Percentiles rank a stretch among this genome's conserved stretches.
Evolutionary conservation across 1,140 invertebrate genomes (phyloP).

Genomic region (Copidosoma floridanum): DNA sequence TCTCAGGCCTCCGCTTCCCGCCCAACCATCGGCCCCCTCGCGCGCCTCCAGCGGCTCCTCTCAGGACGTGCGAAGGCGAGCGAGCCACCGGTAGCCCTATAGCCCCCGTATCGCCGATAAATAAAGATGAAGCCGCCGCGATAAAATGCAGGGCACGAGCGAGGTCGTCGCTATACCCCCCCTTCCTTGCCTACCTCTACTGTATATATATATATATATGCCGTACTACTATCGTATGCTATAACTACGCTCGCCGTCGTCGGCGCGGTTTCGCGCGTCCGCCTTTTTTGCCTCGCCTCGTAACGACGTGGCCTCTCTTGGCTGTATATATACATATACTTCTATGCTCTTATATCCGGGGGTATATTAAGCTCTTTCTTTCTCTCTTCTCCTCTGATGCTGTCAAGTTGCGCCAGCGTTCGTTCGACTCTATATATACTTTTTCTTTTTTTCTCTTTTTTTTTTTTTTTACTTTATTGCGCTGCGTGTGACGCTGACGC

Average conservation of each 20-base stretch:
- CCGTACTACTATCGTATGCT: too few species aligned
- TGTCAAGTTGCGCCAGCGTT: not conserved
- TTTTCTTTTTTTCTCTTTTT: too few species aligned
- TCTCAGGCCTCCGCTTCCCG: too few species aligned
- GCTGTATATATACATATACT: too few species aligned
- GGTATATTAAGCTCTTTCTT: not conserved
- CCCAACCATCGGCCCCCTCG: too few species aligned
- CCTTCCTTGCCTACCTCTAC: too few species aligned
- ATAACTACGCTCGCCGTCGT: slow-evolving; percentile 25
- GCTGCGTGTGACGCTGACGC: slow-evolving; percentile 26
- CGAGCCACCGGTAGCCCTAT: slow-evolving; percentile 34
- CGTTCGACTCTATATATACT: slow-evolving; percentile 21
- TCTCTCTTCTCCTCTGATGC: not conserved
- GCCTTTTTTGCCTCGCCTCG: slow-evolving; percentile 27
- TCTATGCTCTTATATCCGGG: too few species aligned
- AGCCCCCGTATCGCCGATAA: slow-evolving; percentile 44
- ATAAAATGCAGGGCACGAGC: slow-evolving; percentile 48
- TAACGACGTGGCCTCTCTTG: too few species aligned
- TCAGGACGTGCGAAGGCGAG: slow-evolving; percentile 34
- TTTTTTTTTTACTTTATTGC: too few species aligned
- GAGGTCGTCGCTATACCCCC: slow-evolving; percentile 29
- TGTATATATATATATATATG: too few species aligned
- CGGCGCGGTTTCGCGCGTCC: slow-evolving; percentile 26
- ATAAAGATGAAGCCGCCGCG: slow-evolving; percentile 42
- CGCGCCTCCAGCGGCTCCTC: too few species aligned